These are phyloP conservation scores for Buceros bicornis DNA, from an alignment of 2,797 vertebrate genomes.

Conservation along the genomic window DNA sequence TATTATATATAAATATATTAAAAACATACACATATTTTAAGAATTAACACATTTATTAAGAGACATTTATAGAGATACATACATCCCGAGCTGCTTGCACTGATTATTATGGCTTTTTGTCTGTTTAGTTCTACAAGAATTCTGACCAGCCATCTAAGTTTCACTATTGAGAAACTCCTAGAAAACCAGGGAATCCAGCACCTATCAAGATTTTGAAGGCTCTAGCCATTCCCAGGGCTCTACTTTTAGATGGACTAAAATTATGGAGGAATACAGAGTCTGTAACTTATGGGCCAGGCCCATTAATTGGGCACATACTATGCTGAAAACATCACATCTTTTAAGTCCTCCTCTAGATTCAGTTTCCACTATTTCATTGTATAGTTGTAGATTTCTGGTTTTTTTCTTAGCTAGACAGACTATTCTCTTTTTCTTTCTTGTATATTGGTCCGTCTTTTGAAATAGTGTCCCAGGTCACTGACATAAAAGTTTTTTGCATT, in stretches of 20 bases:
- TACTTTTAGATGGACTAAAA: not conserved
- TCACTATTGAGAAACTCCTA: not conserved
- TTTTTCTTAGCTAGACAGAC: not conserved
- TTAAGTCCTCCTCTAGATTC: not conserved
- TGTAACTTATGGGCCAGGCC: rapidly evolving
- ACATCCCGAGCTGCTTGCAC: not conserved
- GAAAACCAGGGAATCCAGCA: not conserved
- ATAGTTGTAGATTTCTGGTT: not conserved
- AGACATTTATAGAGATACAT: not conserved
- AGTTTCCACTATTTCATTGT: not conserved
- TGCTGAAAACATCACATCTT: not conserved
- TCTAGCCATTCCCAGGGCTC: not conserved
- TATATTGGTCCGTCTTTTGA: not conserved
- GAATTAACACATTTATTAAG: not conserved
- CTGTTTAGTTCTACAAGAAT: not conserved
- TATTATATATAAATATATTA: not conserved
- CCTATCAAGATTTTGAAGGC: not conserved
- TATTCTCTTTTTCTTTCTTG: rapidly evolving
- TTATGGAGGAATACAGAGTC: not conserved
- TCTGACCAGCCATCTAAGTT: not conserved
- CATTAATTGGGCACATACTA: rapidly evolving
- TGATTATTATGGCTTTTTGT: not conserved
- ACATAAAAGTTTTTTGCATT: not conserved
- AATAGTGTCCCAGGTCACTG: not conserved
- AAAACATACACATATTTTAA: not conserved